These are phyloP conservation scores for Cerastis rubricosa DNA, from an alignment of 2,888 invertebrate species.

Conservation along the genomic window DNA sequence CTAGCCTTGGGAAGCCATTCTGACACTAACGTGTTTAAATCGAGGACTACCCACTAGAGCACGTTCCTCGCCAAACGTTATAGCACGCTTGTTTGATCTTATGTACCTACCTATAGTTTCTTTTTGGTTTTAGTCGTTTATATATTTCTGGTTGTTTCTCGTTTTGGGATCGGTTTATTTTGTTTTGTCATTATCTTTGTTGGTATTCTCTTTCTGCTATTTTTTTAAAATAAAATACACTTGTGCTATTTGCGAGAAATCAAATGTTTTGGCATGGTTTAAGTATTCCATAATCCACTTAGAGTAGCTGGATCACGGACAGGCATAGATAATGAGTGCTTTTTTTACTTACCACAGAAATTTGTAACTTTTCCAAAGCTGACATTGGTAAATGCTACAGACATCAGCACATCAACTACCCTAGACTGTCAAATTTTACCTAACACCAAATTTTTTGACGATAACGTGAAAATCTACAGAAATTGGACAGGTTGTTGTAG, in stretches of 20 bases:
- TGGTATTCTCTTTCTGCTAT: not conserved
- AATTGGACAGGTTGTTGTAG: no score
- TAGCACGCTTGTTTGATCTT: slow-evolving; percentile 60
- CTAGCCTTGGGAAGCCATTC: slow-evolving; percentile 57
- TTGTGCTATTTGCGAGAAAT: not conserved
- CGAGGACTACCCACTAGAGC: slow-evolving; percentile 74
- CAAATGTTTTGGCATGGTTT: not conserved
- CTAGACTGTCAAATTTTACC: no score
- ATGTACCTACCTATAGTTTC: not conserved
- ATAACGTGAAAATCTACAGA: no score
- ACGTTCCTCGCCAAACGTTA: slow-evolving; percentile 70
- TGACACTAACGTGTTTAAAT: slow-evolving; percentile 53
- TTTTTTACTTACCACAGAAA: not conserved
- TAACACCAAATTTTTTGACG: no score
- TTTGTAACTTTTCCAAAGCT: not conserved
- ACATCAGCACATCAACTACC: no score
- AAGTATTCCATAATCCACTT: not conserved
- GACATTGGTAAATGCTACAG: not conserved
- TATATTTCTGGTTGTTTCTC: not conserved
- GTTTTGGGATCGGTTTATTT: not conserved
- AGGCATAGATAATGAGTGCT: not conserved
- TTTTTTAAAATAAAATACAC: not conserved
- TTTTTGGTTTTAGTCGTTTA: not conserved
- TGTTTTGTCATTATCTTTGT: not conserved
- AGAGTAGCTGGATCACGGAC: not conserved